These are phyloP conservation scores for Paradoxurus hermaphroditus DNA, from an alignment of 2,113 vertebrate species.

Conservation along the genomic window DNA sequence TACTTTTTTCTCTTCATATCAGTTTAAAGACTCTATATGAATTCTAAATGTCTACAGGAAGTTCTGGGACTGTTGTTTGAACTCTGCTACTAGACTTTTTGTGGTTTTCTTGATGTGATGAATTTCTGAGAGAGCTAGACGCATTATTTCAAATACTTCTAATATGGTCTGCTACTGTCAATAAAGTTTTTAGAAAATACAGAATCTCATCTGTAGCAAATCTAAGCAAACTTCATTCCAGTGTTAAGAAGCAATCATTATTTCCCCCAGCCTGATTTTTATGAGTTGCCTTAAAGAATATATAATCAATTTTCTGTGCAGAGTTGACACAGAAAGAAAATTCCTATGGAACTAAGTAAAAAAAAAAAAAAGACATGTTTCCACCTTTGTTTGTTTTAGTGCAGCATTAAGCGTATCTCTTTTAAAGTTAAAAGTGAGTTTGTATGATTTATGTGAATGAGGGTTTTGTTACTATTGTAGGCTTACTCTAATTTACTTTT, in stretches of 20 bases:
- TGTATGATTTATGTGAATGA: background rate
- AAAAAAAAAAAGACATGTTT: background rate
- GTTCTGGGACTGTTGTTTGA: background rate
- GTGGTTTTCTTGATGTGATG: background rate
- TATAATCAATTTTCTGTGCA: background rate
- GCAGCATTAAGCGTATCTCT: background rate
- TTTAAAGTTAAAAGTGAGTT: background rate
- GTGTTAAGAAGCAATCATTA: background rate
- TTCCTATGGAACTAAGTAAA: background rate
- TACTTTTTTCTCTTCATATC: background rate
- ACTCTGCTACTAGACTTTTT: background rate
- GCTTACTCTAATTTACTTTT: background rate
- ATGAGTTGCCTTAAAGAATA: background rate
- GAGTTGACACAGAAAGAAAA: background rate
- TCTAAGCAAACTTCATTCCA: background rate
- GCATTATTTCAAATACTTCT: background rate
- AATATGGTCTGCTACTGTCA: background rate
- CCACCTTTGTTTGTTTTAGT: background rate
- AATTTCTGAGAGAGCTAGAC: background rate
- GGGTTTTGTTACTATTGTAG: background rate
- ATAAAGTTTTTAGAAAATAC: background rate
- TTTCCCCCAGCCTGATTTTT: background rate
- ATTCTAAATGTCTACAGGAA: background rate
- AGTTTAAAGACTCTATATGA: background rate
- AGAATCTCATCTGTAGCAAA: background rate